Conservation (phyloP, 2,113 vertebrate species). For the Coptodon rendalli region DNA sequence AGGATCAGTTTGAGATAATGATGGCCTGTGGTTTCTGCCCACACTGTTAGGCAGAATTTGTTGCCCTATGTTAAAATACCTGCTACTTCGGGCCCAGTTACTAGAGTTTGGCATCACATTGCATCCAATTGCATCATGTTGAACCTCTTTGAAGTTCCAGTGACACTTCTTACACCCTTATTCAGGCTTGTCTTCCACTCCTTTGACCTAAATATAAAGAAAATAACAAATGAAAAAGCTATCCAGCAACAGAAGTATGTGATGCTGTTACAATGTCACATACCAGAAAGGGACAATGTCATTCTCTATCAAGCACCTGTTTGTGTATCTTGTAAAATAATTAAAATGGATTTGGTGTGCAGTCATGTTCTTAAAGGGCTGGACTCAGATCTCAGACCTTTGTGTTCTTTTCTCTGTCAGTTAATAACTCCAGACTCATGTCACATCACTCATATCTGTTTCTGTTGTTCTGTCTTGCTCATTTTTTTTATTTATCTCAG, state of each 20-base stretch:
- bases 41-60: constrained; percentile 28
- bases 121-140: constrained; percentile 63
- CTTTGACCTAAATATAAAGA: constrained; percentile 60
- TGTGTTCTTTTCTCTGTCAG: constrained; percentile 15
- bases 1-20: constrained; percentile 46
- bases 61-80: constrained; percentile 52
- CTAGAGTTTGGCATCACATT: constrained; percentile 48
- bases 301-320: not conserved
- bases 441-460: not conserved
- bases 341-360: not conserved
- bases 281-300: not conserved
- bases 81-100: constrained; percentile 48
- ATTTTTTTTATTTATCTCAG: constrained; percentile 1
- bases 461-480: not conserved
- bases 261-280: constrained; percentile 3
- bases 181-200: constrained; percentile 39
- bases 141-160: constrained; percentile 64
- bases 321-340: not conserved
- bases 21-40: constrained; percentile 39
- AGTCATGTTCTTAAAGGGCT: not conserved
- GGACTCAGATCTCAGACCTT: constrained; percentile 23
- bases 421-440: not conserved
- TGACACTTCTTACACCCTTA: constrained; percentile 60
- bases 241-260: not conserved
- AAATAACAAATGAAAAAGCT: constrained; percentile 1